These are phyloP conservation scores for Lampris incognitus DNA, from an alignment of 2,113 vertebrate genomes.

Conservation along the genomic window DNA sequence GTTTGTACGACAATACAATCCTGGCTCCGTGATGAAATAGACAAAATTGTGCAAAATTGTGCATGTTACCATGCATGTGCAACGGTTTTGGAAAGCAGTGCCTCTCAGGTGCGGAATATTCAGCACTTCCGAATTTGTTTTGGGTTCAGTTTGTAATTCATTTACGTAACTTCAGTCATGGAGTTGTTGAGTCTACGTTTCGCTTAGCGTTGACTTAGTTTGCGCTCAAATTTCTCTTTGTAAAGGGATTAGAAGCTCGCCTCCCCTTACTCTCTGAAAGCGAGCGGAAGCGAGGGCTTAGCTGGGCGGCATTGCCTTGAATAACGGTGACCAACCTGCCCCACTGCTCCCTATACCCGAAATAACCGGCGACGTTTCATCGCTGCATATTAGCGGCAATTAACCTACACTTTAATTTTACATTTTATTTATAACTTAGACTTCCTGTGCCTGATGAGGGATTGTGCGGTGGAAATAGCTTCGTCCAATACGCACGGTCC, in stretches of 20 bases:
- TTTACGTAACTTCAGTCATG: not conserved
- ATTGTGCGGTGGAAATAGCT: conserved; percentile 85
- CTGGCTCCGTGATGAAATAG: not conserved
- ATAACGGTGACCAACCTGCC: conserved; percentile 27
- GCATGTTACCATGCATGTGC: conserved; percentile 19
- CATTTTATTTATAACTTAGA: conserved; percentile 76
- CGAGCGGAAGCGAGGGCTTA: not conserved
- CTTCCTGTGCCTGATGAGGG: conserved; percentile 83
- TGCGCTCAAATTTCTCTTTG: conserved; percentile 1
- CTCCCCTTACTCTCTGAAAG: not conserved
- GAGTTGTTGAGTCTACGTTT: not conserved
- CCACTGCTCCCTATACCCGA: conserved; percentile 37
- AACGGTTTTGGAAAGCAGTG: not conserved
- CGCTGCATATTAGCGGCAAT: conserved; percentile 65
- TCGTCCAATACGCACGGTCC: conserved; percentile 80
- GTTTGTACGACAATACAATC: conserved; percentile 29
- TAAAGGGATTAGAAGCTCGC: not conserved
- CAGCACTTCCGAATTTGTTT: not conserved
- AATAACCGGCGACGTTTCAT: conserved; percentile 29
- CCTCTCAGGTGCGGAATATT: not conserved
- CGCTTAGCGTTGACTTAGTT: not conserved
- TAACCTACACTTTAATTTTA: conserved; percentile 70
- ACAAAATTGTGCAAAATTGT: conserved; percentile 12
- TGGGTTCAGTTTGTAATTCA: not conserved
- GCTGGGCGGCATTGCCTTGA: conserved; percentile 9